These are phyloP conservation scores for Diaprepes abbreviatus DNA, from an alignment of 2,888 invertebrate species.

Conservation along the genomic window DNA sequence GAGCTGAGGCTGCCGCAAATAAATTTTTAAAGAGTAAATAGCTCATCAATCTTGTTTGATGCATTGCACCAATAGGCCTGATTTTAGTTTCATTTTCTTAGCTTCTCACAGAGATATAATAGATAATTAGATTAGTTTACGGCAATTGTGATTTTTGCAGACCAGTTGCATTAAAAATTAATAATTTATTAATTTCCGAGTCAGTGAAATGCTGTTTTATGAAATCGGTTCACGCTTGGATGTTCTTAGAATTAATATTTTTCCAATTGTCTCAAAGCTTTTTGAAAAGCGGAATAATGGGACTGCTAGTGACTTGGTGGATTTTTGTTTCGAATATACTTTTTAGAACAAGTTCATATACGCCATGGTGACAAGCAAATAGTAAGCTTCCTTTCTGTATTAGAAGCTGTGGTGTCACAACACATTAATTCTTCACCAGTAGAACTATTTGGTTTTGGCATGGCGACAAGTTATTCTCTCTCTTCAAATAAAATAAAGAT, in stretches of 20 bases:
- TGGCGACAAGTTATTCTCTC: conserved; percentile 43
- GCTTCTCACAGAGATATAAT: not conserved
- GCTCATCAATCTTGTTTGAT: not conserved
- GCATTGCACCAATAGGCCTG: not conserved
- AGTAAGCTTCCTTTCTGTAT: conserved; percentile 41
- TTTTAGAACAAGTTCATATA: not conserved
- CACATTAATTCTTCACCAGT: conserved; percentile 35
- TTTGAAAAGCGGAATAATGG: no score
- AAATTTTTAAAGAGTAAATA: conserved; percentile 1
- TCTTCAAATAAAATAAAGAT: conserved; percentile 49
- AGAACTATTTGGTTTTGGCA: not conserved
- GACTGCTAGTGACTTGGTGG: not conserved
- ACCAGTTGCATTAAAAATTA: not conserved
- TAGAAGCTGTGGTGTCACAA: conserved; percentile 55
- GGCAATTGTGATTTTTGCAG: not conserved
- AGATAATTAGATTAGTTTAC: not conserved
- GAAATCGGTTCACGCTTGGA: not conserved
- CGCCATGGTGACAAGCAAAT: not conserved
- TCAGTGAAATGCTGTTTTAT: not conserved
- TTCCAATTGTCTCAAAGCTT: no score
- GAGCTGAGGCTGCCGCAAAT: not conserved
- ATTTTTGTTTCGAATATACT: not conserved
- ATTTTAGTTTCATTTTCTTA: not conserved
- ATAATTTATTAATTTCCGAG: not conserved
- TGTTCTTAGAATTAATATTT: no score